phyloP scores from a whole-genome alignment of 2,797 vertebrate genomes.

The Sylvilagus floridanus region DNA sequence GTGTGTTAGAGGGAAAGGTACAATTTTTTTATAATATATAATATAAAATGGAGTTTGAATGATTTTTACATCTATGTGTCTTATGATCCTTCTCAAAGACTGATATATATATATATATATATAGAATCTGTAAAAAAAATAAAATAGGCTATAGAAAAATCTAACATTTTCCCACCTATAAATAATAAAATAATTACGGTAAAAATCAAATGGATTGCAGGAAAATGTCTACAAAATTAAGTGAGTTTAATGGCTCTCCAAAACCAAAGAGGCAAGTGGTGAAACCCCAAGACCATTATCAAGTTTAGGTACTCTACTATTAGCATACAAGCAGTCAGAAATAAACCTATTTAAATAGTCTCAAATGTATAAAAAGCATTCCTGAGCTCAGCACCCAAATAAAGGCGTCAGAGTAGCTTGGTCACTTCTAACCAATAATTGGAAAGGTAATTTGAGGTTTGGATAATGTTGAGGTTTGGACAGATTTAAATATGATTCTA shows the following conservation, averaged over 20 bases:
- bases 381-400: neutral
- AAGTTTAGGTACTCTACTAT: slow-evolving; percentile 11
- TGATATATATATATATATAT: neutral
- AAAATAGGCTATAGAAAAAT: slow-evolving; percentile 7
- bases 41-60: slow-evolving; percentile 23
- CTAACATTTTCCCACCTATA: slow-evolving; percentile 17
- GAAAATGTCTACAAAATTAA: slow-evolving; percentile 45
- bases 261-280: slow-evolving; percentile 34
- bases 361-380: slow-evolving; percentile 15
- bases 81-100: slow-evolving; percentile 39
- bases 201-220: slow-evolving; percentile 34
- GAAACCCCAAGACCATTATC: neutral
- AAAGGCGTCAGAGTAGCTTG: neutral
- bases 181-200: slow-evolving; percentile 27
- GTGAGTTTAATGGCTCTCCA: neutral
- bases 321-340: neutral
- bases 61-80: slow-evolving; percentile 19
- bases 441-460: neutral
- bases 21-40: slow-evolving; percentile 24
- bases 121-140: slow-evolving; percentile 32
- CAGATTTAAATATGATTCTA: slow-evolving; percentile 3
- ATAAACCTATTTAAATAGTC: neutral
- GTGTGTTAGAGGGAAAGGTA: neutral
- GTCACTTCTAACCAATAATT: neutral
- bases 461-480: slow-evolving; percentile 30